These are phyloP conservation scores for Elephantulus edwardii DNA, from an alignment of 2,113 vertebrate genomes.

Conservation along the genomic window DNA sequence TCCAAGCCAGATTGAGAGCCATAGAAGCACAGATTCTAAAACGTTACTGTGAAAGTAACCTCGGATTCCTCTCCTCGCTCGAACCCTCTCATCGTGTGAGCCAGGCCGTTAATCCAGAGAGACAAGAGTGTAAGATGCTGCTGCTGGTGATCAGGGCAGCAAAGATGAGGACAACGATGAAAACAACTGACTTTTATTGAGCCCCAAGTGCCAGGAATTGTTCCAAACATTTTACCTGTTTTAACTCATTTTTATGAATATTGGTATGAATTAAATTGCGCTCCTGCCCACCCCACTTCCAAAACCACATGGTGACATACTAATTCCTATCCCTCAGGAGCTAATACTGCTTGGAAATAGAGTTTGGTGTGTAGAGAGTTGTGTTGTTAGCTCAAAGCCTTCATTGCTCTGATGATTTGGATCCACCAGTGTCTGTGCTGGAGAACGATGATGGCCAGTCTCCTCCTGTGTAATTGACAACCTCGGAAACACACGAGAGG, in stretches of 20 bases:
- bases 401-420: no score
- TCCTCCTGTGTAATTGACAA: no score
- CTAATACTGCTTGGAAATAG: no score
- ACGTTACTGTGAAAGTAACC: not conserved
- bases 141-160: not conserved
- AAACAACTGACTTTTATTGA: not conserved
- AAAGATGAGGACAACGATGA: not conserved
- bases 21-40: not conserved
- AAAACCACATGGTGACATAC: no score
- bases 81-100: not conserved
- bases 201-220: not conserved
- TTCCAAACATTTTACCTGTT: not conserved
- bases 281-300: no score
- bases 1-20: conserved; percentile 41
- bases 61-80: not conserved
- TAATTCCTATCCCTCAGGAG: no score
- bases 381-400: no score
- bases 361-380: no score
- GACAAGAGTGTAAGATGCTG: no score
- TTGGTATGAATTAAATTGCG: not conserved
- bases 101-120: not conserved
- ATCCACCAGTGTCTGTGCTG: no score
- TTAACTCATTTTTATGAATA: not conserved
- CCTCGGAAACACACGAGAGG: no score
- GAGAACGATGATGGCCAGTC: no score